phyloP scores from a whole-genome alignment of 2,113 vertebrate genomes.

The Corynorhinus townsendii region DNA sequence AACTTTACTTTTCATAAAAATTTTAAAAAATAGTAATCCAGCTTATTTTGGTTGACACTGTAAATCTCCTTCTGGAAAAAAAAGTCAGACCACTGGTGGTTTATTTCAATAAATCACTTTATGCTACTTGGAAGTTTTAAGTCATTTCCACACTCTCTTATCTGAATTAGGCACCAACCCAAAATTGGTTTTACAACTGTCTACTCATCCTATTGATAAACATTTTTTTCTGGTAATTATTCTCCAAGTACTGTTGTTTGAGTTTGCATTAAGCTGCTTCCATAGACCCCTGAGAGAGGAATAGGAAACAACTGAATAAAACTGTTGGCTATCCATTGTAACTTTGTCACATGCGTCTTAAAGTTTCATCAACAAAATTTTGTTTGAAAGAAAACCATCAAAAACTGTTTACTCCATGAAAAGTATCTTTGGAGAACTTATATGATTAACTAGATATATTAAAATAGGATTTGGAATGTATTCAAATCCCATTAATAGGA shows the following conservation, averaged over 20 bases:
- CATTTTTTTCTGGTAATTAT: slow-evolving; percentile 9
- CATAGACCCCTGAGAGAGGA: neutral
- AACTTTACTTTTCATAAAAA: neutral
- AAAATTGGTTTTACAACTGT: slow-evolving; percentile 26
- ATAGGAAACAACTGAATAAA: neutral
- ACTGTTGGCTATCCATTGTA: neutral
- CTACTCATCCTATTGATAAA: slow-evolving; percentile 1
- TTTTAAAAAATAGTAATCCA: neutral
- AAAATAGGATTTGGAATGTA: neutral
- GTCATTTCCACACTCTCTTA: neutral
- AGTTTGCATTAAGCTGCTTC: slow-evolving; percentile 8
- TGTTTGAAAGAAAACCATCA: neutral
- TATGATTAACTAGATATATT: neutral
- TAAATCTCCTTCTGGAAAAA: neutral
- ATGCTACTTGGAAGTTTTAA: neutral
- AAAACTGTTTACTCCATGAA: slow-evolving; percentile 15
- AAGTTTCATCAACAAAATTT: neutral
- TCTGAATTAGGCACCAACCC: neutral
- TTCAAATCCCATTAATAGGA: neutral
- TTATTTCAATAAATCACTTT: neutral
- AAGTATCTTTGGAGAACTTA: slow-evolving; percentile 11
- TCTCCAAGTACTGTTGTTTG: neutral
- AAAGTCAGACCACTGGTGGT: neutral
- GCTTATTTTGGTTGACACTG: neutral
- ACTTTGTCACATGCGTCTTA: neutral